Evolutionary conservation across 2,888 invertebrate species (phyloP), one percentile per base, ranked within the genome.

Genomic region (Drosophila koepferae): DNA sequence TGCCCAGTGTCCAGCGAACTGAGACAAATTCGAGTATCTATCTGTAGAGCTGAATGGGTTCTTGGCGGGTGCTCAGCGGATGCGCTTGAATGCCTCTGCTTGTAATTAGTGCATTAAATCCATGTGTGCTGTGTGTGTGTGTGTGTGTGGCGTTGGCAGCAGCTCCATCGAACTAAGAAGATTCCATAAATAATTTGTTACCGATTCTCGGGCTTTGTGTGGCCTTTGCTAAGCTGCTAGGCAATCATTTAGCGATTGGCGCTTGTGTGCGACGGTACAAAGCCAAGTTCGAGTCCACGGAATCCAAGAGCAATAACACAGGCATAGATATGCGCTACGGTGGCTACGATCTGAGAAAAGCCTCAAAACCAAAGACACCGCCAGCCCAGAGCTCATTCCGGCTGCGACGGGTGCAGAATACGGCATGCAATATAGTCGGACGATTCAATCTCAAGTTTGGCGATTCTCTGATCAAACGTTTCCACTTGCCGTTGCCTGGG

Each of bases 281-380:
- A 28, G 9, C 46, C 31, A 14, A 9, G 20, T 12, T 5, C 20
- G n/a, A 12, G 12, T 55, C 41, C 34, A 46, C 46, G 6, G 18
- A 44, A 34, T 14, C 8, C 20, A 38, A 10, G 4, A 44, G 20
- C 7, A 20, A 14, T 3, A 63, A 18, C 28, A 56, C 28, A 56
- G 34, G 40, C 34, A 46, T 8, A 64, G 89, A 77, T 77, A 93
- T 93, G 93, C 92, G 93, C 76, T 92, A 92, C 85, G 93, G 93
- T 59, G 92, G 91, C 70, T 93, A 93, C 77, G 92, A 92, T 87
- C 80, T 93, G 48, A 89, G 91, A 60, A 92, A 92, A 75, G 92
- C 92, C 53, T 87, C 91, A 18, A 91, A 92, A 81, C 91, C 92
- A 36, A 85, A 90, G 78, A 68, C 83, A 34, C 61, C 81, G 54